phyloP scores from a whole-genome alignment of 1,140 invertebrate species.

The Brachionus calyciflorus region DNA sequence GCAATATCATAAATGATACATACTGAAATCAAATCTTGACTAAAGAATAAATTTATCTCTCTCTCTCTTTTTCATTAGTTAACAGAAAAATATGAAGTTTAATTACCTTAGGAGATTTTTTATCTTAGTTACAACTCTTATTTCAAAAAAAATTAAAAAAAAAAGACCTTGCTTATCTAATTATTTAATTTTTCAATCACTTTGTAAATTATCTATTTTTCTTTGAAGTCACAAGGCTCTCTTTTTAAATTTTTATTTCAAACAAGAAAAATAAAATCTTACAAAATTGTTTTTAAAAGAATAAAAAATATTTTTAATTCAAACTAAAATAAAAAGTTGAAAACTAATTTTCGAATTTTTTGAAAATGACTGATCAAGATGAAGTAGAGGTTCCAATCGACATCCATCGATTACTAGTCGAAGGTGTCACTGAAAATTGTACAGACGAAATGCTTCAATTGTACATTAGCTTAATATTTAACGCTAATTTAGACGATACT shows the following conservation, averaged over 20 bases:
- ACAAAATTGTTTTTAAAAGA: neutral
- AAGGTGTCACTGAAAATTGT: neutral
- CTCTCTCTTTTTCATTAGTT: too few relatives aligned
- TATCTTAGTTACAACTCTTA: neutral
- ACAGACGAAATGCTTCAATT: conserved; percentile 41
- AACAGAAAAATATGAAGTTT: neutral
- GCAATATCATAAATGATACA: neutral
- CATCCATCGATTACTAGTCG: neutral
- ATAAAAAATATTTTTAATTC: neutral
- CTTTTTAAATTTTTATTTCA: neutral
- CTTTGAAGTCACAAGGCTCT: neutral
- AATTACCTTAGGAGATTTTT: conserved; percentile 30
- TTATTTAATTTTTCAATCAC: conserved; percentile 20
- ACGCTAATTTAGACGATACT: conserved; percentile 24
- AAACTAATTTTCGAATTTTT: neutral
- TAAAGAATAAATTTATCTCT: neutral
- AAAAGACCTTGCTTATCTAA: conserved; percentile 25
- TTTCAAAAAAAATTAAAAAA: neutral
- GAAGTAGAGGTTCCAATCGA: conserved; percentile 22
- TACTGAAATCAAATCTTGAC: conserved; percentile 25
- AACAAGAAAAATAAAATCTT: neutral
- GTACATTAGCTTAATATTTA: conserved; percentile 29
- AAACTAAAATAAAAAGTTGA: neutral
- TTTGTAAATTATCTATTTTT: neutral
- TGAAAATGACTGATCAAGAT: conserved; percentile 18